phyloP scores from a whole-genome alignment of 2,113 vertebrate species.

The Shinisaurus crocodilurus region DNA sequence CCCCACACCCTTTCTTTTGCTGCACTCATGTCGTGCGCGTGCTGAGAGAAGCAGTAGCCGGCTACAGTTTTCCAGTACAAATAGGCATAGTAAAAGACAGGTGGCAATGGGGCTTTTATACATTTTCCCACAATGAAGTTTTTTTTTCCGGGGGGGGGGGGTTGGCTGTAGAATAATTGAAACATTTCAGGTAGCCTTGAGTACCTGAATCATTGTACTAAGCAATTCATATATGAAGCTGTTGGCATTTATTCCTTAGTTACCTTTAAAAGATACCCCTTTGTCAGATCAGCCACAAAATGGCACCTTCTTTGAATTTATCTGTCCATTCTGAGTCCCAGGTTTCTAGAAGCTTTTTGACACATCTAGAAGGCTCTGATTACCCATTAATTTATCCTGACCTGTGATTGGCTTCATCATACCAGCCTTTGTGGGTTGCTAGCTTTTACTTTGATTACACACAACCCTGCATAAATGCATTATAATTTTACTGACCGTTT shows the following conservation, averaged over 20 bases:
- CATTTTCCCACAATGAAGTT: background rate
- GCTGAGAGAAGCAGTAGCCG: background rate
- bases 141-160: too few species aligned
- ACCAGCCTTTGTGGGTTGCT: background rate
- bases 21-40: background rate
- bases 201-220: background rate
- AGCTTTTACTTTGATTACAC: background rate
- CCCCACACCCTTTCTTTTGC: background rate
- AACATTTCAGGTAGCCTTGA: background rate
- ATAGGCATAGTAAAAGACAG: background rate
- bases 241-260: background rate
- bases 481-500: background rate
- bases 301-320: too few species aligned
- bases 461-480: background rate
- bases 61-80: background rate
- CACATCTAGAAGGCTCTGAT: background rate
- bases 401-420: background rate
- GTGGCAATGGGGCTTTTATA: background rate
- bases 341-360: background rate
- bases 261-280: background rate
- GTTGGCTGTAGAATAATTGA: background rate
- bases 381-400: background rate
- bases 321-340: background rate
- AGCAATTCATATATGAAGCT: background rate
- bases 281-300: background rate